Evolutionary conservation across 2,113 vertebrate species (phyloP).

Genomic region (Poecile atricapillus): DNA sequence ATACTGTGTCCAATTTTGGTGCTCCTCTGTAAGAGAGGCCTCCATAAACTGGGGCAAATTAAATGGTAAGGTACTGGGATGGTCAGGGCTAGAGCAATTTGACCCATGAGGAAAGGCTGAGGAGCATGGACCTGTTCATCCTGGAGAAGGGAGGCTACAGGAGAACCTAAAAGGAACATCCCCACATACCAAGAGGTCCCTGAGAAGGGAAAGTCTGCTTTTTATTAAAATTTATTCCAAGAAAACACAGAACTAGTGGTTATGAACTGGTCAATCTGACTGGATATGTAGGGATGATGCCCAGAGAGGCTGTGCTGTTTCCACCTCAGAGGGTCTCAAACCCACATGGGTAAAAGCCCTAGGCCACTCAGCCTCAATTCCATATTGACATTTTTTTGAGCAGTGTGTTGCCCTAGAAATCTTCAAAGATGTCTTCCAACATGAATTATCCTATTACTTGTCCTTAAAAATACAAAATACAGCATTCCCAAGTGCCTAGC

Average conservation of each 20-base stretch:
- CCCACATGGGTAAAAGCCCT: background rate
- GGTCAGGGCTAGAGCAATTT: background rate
- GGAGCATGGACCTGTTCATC: background rate
- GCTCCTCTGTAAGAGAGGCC: background rate
- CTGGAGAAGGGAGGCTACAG: background rate
- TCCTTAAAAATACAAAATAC: background rate
- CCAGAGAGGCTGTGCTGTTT: background rate
- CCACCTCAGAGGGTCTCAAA: background rate
- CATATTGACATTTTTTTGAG: background rate
- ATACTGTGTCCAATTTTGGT: background rate
- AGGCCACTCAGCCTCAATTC: background rate
- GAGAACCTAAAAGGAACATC: background rate
- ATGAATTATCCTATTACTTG: background rate
- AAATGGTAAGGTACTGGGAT: background rate
- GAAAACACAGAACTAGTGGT: background rate
- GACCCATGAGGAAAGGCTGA: background rate
- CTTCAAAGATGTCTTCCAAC: background rate
- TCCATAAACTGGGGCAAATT: background rate
- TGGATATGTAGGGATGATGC: fast-evolving
- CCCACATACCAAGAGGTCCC: background rate
- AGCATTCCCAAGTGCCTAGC: background rate
- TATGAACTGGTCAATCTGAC: background rate
- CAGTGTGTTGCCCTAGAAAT: background rate
- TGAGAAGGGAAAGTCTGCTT: background rate
- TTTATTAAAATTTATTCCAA: background rate